These are phyloP conservation scores for Uropetala carovei DNA, from an alignment of 2,888 invertebrate genomes.

Conservation along the genomic window DNA sequence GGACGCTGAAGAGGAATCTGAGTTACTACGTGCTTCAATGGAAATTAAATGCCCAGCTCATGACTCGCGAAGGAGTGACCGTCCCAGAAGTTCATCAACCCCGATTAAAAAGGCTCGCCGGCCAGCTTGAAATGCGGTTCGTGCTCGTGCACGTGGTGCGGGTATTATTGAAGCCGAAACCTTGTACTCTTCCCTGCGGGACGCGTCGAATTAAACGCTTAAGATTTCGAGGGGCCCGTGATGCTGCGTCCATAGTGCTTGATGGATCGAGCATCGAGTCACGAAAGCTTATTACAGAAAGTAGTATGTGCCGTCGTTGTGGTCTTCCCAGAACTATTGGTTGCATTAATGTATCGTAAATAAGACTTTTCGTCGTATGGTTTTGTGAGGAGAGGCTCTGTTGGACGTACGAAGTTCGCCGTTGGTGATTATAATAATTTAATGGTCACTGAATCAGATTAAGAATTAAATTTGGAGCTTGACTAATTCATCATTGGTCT, in stretches of 20 bases:
- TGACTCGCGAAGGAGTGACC: constrained; percentile 53
- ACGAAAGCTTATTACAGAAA: constrained; percentile 53
- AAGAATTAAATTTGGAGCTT: too few species aligned
- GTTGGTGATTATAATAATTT: too few species aligned
- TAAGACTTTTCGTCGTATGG: too few species aligned
- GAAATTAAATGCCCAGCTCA: constrained; percentile 41
- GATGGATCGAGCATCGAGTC: constrained; percentile 52
- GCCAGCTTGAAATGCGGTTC: constrained; percentile 1
- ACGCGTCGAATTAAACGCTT: constrained; percentile 39
- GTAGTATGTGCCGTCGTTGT: constrained; percentile 33
- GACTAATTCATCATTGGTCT: too few species aligned
- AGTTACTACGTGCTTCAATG: constrained; percentile 32
- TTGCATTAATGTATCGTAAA: too few species aligned
- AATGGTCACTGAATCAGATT: too few species aligned
- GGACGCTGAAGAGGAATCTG: background rate
- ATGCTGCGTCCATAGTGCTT: background rate
- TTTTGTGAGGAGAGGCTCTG: too few species aligned
- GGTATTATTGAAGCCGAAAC: constrained; percentile 15
- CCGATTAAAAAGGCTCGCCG: constrained; percentile 31
- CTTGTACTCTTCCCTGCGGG: background rate
- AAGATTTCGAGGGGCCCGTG: constrained; percentile 16
- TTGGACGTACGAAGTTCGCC: too few species aligned
- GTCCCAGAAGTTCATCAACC: constrained; percentile 32
- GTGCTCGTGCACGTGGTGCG: constrained; percentile 32
- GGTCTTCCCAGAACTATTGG: background rate